These are phyloP conservation scores for Megaceryle maxima DNA, from an alignment of 2,113 vertebrate genomes.

Conservation along the genomic window DNA sequence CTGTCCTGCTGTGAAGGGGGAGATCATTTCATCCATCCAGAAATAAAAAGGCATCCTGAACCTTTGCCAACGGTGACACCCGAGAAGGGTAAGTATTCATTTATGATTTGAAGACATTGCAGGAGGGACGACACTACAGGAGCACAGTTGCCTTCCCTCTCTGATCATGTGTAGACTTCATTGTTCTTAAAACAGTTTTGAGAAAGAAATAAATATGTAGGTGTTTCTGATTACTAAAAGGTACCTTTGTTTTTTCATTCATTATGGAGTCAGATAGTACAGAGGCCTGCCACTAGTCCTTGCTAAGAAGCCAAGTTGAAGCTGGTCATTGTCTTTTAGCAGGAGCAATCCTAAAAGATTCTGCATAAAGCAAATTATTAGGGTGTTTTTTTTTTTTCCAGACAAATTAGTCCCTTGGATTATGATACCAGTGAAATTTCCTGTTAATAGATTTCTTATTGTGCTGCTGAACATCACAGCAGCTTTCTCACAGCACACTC, in stretches of 20 bases:
- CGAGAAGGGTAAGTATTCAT: constrained; percentile 75
- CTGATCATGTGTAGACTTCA: neutral
- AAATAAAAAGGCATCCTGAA: constrained; percentile 76
- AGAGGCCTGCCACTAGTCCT: neutral
- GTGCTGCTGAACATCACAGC: too few species aligned
- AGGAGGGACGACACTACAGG: neutral
- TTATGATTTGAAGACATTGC: neutral
- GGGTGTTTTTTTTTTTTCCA: neutral
- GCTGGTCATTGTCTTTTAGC: neutral
- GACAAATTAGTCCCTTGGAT: neutral
- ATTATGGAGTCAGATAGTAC: neutral
- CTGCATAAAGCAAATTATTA: neutral
- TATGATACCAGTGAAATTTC: neutral
- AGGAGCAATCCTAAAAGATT: neutral
- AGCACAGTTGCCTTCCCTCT: neutral
- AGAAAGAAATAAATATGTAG: neutral
- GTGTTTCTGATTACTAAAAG: neutral
- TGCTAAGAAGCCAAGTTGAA: neutral
- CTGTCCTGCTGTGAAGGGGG: constrained; percentile 89
- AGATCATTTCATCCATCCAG: constrained; percentile 66
- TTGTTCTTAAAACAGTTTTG: neutral
- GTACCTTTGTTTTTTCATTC: neutral
- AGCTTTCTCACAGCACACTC: too few species aligned
- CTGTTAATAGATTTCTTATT: neutral
- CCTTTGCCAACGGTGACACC: constrained; percentile 71